These are phyloP conservation scores for Conus betulinus DNA, from an alignment of 1,140 invertebrate species.

Conservation along the genomic window DNA sequence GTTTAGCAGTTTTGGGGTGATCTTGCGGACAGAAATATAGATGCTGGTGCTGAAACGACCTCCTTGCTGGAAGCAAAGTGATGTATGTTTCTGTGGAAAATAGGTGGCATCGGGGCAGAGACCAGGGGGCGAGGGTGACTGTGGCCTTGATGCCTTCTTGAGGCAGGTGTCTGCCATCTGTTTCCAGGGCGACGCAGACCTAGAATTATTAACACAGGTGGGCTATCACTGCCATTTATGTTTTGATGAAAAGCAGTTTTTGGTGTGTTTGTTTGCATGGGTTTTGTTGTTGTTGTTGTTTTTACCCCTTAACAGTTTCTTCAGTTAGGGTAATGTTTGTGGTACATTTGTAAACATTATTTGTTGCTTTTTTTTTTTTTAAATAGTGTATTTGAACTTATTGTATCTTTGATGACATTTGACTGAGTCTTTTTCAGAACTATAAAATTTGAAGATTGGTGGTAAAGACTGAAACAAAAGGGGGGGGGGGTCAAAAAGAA, in stretches of 20 bases:
- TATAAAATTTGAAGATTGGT: too few relatives aligned
- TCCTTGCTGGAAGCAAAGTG: background rate
- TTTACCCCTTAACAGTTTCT: too few relatives aligned
- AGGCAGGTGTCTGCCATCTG: slow-evolving; percentile 83
- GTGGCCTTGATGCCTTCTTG: slow-evolving; percentile 81
- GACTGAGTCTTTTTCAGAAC: too few relatives aligned
- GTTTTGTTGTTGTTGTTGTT: background rate
- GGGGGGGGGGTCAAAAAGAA: too few relatives aligned
- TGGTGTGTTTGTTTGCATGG: too few relatives aligned
- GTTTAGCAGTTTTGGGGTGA: background rate
- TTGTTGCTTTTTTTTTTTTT: too few relatives aligned
- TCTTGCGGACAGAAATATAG: too few relatives aligned
- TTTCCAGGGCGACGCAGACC: slow-evolving; percentile 80
- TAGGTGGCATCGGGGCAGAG: background rate
- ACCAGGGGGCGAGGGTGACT: slow-evolving; percentile 81
- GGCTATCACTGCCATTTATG: background rate
- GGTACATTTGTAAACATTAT: too few relatives aligned
- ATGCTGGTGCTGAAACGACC: background rate
- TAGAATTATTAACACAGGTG: slow-evolving; percentile 76
- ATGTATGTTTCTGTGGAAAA: background rate
- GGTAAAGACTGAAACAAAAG: too few relatives aligned
- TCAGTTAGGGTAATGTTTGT: too few relatives aligned
- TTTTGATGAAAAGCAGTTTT: background rate
- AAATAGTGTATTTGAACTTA: too few relatives aligned
- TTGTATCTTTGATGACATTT: too few relatives aligned